phyloP scores from a whole-genome alignment of 2,888 invertebrate genomes.

The Nymphalis polychloros region DNA sequence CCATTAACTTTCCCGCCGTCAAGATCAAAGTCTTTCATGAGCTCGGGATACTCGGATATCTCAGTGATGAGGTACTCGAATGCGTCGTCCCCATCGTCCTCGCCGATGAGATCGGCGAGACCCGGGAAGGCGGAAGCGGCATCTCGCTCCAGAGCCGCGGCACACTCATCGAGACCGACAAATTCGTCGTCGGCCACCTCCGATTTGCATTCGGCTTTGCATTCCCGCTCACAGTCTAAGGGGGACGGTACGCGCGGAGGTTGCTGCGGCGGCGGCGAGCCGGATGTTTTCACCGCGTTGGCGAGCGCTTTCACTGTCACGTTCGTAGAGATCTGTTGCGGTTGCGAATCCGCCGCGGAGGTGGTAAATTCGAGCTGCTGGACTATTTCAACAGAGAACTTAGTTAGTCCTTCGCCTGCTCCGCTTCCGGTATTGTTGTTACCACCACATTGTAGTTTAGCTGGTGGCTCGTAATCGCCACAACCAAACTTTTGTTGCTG shows the following conservation, averaged over 20 bases:
- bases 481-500: conserved; percentile 93
- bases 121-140: conserved; percentile 89
- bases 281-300: conserved; percentile 75
- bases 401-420: conserved; percentile 81
- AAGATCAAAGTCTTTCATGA: conserved; percentile 91
- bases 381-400: conserved; percentile 95
- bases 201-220: conserved; percentile 89
- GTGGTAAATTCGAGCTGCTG: conserved; percentile 95
- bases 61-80: conserved; percentile 94
- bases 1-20: conserved; percentile 69
- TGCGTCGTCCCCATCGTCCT: conserved; percentile 90
- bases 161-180: conserved; percentile 92
- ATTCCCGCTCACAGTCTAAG: conserved; percentile 91
- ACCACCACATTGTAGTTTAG: conserved; percentile 84
- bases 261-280: conserved; percentile 70
- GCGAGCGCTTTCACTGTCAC: conserved; percentile 90
- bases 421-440: conserved; percentile 67
- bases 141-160: conserved; percentile 92
- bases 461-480: conserved; percentile 88
- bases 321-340: conserved; percentile 95
- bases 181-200: conserved; percentile 91
- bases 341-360: conserved; percentile 91
- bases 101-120: conserved; percentile 90
- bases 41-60: conserved; percentile 91
- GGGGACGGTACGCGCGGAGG: conserved; percentile 87